Conservation (phyloP, 1,140 invertebrate species). For the Arctopsyche grandis region DNA sequence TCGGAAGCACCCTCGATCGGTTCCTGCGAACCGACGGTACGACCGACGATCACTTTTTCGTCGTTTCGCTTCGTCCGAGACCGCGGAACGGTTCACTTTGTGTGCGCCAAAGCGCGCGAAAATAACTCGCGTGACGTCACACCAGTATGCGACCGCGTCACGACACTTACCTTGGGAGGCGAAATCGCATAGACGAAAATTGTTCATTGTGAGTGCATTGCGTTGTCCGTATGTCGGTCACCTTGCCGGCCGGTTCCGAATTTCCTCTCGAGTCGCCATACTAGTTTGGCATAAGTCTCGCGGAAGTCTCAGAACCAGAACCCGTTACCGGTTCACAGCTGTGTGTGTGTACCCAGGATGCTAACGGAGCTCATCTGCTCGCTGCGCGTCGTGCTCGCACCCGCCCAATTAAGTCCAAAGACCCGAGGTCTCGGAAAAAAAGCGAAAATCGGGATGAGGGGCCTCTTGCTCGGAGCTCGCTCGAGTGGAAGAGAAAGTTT, state of each 20-base stretch:
- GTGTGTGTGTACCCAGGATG: constrained; percentile 2
- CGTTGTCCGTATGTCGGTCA: constrained; percentile 10
- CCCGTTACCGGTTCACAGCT: constrained; percentile 34
- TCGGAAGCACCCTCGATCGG: no score
- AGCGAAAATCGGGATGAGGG: neutral
- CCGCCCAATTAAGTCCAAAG: no score
- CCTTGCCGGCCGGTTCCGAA: constrained; percentile 31
- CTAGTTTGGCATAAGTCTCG: constrained; percentile 33
- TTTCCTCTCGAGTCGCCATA: constrained; percentile 17
- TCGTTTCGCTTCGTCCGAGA: no score
- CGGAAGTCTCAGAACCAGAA: constrained; percentile 26
- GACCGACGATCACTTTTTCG: no score
- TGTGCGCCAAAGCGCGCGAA: neutral
- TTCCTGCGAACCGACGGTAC: no score
- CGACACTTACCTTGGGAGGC: neutral
- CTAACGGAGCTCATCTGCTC: constrained; percentile 29
- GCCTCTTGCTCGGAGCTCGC: neutral
- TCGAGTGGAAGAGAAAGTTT: constrained; percentile 26
- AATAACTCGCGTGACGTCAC: constrained; percentile 13
- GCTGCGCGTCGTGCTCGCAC: neutral
- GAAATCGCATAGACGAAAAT: neutral
- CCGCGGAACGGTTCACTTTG: no score
- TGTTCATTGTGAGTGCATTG: neutral
- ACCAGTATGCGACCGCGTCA: constrained; percentile 6
- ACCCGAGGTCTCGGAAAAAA: neutral